Percentiles rank a stretch among this genome's conserved stretches.
Conservation (phyloP, 1,140 invertebrate species). For the Meloidogyne exigua region DNA sequence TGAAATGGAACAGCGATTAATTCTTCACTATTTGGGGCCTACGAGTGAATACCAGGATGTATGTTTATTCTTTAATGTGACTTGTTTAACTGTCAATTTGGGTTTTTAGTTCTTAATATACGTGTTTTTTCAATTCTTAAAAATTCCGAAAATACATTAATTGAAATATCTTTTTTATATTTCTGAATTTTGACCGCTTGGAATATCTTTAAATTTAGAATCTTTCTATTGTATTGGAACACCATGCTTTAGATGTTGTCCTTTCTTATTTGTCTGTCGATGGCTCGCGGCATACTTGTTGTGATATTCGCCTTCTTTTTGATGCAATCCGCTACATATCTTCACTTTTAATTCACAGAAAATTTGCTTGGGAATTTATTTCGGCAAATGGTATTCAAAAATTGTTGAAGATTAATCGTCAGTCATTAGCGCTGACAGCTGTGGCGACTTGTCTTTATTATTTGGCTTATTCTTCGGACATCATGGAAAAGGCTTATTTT, state of each 20-base stretch:
- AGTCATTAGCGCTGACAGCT: slow-evolving; percentile 42
- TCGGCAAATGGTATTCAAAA: slow-evolving; percentile 32
- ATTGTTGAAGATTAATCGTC: slow-evolving; percentile 38
- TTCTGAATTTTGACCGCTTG: too few relatives aligned
- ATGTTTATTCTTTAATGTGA: not conserved
- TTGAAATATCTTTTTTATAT: too few relatives aligned
- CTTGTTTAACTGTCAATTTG: too few relatives aligned
- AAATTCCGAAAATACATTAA: too few relatives aligned
- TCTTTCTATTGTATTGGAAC: slow-evolving; percentile 45
- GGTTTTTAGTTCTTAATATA: too few relatives aligned
- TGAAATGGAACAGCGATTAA: slow-evolving; percentile 49
- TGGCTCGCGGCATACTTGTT: slow-evolving; percentile 16
- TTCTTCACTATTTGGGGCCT: slow-evolving; percentile 41
- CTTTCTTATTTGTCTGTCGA: slow-evolving; percentile 40
- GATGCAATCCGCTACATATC: slow-evolving; percentile 46
- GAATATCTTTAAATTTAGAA: too few relatives aligned
- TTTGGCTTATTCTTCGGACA: slow-evolving; percentile 39
- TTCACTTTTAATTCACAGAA: slow-evolving; percentile 46
- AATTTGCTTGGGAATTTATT: slow-evolving; percentile 51
- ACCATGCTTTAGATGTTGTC: slow-evolving; percentile 42
- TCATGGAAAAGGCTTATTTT: slow-evolving; percentile 37
- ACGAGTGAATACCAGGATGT: slow-evolving; percentile 47
- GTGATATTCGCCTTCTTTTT: slow-evolving; percentile 47
- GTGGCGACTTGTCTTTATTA: slow-evolving; percentile 44
- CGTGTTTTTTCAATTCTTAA: too few relatives aligned